phyloP scores from a whole-genome alignment of 2,113 vertebrate species.

The Gambusia affinis region DNA sequence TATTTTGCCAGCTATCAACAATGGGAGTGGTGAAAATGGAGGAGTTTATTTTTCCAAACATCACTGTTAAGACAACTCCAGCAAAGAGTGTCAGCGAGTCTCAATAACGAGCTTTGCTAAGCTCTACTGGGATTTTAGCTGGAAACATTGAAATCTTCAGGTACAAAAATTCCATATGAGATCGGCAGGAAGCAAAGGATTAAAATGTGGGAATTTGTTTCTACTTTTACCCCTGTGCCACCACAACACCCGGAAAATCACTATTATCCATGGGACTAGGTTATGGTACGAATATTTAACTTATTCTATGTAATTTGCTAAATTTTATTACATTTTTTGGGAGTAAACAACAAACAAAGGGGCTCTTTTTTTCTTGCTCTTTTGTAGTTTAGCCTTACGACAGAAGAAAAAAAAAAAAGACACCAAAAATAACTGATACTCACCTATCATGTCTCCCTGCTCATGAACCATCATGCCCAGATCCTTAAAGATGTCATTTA shows the following conservation, averaged over 20 bases:
- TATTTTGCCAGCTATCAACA: neutral
- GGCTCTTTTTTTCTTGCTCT: neutral
- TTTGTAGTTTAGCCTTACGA: neutral
- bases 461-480: conserved; percentile 97
- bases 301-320: neutral
- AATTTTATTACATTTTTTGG: no score
- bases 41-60: neutral
- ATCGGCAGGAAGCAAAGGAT: no score
- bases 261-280: neutral
- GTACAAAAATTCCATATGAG: no score
- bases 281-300: neutral
- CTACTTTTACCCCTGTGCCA: no score
- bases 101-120: no score
- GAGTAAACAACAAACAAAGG: neutral
- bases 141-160: no score
- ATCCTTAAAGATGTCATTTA: conserved; percentile 99
- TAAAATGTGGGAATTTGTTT: no score
- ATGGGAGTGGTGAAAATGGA: neutral
- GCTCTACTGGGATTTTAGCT: no score
- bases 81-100: no score
- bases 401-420: neutral
- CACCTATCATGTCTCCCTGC: conserved; percentile 97
- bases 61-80: neutral
- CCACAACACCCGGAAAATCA: neutral
- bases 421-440: conserved; percentile 44